Percentiles rank a stretch among this genome's conserved stretches.
Conservation (phyloP, 1,140 invertebrate species). For the Tetranychus cinnabarinus region DNA sequence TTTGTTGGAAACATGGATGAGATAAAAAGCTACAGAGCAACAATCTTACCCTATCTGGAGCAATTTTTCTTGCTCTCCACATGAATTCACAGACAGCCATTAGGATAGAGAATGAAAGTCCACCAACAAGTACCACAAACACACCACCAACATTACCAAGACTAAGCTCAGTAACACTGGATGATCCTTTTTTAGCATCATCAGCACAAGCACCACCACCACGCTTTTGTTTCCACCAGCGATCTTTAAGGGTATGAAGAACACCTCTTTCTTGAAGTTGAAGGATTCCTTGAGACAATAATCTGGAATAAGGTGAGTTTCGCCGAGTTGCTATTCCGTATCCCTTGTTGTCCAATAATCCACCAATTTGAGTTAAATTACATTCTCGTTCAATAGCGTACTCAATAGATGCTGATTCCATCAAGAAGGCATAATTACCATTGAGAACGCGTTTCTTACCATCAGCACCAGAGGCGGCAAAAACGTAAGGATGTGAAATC, state of each 20-base stretch:
- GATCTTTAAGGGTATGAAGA: conserved; percentile 21
- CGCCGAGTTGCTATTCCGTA: conserved; percentile 19
- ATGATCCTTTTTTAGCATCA: conserved; percentile 11
- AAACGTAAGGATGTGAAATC: conserved; percentile 50
- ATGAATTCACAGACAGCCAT: conserved; percentile 13
- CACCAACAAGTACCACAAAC: conserved; percentile 27
- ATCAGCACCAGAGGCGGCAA: conserved; percentile 49
- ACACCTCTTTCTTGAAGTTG: conserved; percentile 23
- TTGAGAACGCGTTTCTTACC: conserved; percentile 57
- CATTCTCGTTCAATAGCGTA: conserved; percentile 85
- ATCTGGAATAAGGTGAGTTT: conserved; percentile 5
- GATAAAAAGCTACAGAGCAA: no score
- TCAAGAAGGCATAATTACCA: conserved; percentile 46
- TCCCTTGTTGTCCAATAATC: conserved; percentile 67
- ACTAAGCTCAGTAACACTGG: conserved; percentile 12
- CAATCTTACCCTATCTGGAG: background rate
- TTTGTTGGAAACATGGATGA: background rate
- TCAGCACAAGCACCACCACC: conserved; percentile 12
- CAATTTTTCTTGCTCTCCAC: conserved; percentile 9
- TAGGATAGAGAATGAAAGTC: conserved; percentile 18
- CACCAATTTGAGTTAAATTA: conserved; percentile 91
- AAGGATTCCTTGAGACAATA: conserved; percentile 21
- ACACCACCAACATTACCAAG: conserved; percentile 25
- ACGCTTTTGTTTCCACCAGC: conserved; percentile 19
- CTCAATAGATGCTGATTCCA: conserved; percentile 94